Evolutionary conservation across 2,797 vertebrate species (phyloP).

Genomic region (Crax fasciolata): DNA sequence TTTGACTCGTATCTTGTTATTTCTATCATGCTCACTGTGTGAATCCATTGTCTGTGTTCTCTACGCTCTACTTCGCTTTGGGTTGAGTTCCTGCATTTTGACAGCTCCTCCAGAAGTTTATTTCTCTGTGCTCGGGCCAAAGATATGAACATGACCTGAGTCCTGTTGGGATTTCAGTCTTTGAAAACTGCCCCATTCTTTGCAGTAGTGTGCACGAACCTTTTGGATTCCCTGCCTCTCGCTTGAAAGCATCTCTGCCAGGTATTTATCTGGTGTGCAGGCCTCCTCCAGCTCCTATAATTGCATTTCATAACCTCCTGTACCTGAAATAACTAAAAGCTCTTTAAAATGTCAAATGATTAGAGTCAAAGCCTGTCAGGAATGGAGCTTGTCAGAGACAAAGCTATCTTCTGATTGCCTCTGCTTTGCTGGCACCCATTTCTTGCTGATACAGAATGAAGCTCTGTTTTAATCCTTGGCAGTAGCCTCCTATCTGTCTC

Average conservation of each 20-base stretch:
- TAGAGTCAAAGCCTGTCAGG: slow-evolving; percentile 36
- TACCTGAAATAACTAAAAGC: slow-evolving; percentile 57
- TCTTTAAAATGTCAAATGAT: slow-evolving; percentile 58
- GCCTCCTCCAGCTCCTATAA: slow-evolving; percentile 9
- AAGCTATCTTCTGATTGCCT: slow-evolving; percentile 50
- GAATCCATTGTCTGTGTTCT: background rate
- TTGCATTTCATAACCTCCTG: slow-evolving; percentile 23
- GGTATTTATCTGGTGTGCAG: background rate
- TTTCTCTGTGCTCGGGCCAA: background rate
- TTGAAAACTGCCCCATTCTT: background rate
- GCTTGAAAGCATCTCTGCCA: background rate
- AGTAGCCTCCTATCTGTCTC: background rate
- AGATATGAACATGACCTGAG: background rate
- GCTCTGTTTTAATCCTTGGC: slow-evolving; percentile 38
- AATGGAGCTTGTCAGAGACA: slow-evolving; percentile 37
- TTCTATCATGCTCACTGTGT: background rate
- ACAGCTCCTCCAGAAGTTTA: background rate
- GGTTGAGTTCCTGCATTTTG: background rate
- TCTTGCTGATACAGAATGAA: background rate
- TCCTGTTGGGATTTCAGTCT: background rate
- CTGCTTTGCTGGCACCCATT: background rate
- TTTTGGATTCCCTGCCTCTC: background rate
- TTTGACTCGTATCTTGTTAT: slow-evolving; percentile 1
- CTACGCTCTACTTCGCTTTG: background rate
- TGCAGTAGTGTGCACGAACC: background rate